Base-by-base conservation (phyloP, 92 coral and sea anemone genomes). In the Parazoanthus darwini region DNA sequence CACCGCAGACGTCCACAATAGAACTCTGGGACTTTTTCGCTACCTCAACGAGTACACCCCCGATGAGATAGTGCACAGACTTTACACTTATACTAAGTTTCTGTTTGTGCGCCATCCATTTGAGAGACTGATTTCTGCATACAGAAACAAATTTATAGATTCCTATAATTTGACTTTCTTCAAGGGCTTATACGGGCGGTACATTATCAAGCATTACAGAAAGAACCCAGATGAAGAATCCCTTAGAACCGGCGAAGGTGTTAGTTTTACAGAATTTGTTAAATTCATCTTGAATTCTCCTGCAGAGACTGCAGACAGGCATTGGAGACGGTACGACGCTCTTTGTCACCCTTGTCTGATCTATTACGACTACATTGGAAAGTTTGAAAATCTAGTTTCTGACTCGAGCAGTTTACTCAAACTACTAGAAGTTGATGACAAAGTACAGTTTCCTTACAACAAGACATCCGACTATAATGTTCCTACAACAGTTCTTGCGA, bases 341-440 rank as follows among this genome's bases (percentile, higher is more conserved):
- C 85, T 97, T n/a, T 97, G 99, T 56, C 96, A 93, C 51, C 99
- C 99, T 0, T 97, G 99, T 81, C 88, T 97, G 74, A 90, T 97
- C 23, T 97, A 92, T 72, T 97, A 97, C 85, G 99, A 97, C 77
- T 97, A 93, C 79, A 88, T 97, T 18, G 99, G 99, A 39, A 88
- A 89, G 63, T 95, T 97, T 82, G 97, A 95, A 85, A 92, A 94
- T 85, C 85, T 97, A 1, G 85, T 88, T 58, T 88, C 92, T 20
- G 99, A 97, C 43, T 94, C 98, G 18, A 90, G 86, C 54, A 91
- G 89, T 18, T 83, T 95, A 33, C 92, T 97, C 3, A 72, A 80
- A 67, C 85, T 91, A 10, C 80, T 97, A 26, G 92, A 92, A 58
- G 94, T 94, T 9, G 88, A 82, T 22, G 91, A 91, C 67, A 88